phyloP scores from a whole-genome alignment of 2,888 invertebrate genomes.

The Lasioglossum vierecki region DNA sequence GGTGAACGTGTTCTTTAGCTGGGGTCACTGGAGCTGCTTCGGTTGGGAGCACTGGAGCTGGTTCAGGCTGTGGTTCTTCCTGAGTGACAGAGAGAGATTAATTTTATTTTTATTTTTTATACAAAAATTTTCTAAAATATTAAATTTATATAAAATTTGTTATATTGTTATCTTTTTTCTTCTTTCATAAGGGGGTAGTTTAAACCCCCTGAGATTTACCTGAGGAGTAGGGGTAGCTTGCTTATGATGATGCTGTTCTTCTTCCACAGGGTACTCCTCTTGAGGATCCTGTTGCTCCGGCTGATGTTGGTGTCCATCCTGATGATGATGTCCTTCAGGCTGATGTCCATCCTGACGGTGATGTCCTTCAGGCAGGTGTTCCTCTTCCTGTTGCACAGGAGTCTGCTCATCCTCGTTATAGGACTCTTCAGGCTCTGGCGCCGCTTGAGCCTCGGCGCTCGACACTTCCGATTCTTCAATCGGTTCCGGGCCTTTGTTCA shows the following conservation, averaged over 20 bases:
- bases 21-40: constrained; percentile 63
- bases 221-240: constrained; percentile 28
- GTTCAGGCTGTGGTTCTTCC: constrained; percentile 54
- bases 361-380: constrained; percentile 37
- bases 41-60: constrained; percentile 38
- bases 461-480: constrained; percentile 76
- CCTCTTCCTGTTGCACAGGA: constrained; percentile 47
- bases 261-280: constrained; percentile 11
- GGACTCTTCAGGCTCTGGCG: constrained; percentile 68
- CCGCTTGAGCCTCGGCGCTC: constrained; percentile 78
- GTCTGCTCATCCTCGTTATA: constrained; percentile 55
- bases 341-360: constrained; percentile 17
- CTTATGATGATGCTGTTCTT: constrained; percentile 30
- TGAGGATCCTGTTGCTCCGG: constrained; percentile 27
- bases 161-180: too few relatives aligned
- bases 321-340: constrained; percentile 35
- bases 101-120: too few relatives aligned
- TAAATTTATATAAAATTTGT: too few relatives aligned
- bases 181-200: too few relatives aligned
- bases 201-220: constrained; percentile 30
- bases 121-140: too few relatives aligned
- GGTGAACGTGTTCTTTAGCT: constrained; percentile 61
- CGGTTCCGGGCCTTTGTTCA: constrained; percentile 73
- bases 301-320: constrained; percentile 36
- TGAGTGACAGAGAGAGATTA: neutral